Evolutionary conservation across 2,797 vertebrate genomes (phyloP).

Genomic region (Microchirus variegatus): DNA sequence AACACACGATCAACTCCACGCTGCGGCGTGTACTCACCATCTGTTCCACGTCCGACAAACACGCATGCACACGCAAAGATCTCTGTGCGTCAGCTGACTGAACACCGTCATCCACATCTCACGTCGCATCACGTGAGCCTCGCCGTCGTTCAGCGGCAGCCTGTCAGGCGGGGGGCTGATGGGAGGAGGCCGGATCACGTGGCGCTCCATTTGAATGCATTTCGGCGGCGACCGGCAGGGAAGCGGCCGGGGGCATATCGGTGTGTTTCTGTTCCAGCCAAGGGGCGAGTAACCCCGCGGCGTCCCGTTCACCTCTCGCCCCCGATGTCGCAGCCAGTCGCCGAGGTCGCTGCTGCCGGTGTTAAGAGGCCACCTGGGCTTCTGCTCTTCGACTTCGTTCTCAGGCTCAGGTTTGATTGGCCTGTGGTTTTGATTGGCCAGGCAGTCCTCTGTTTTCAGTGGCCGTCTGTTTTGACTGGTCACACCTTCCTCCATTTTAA

Average conservation of each 20-base stretch:
- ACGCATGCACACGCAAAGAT: constrained; percentile 95
- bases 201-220: constrained; percentile 94
- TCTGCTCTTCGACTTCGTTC: constrained; percentile 85
- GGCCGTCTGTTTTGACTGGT: constrained; percentile 83
- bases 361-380: constrained; percentile 76
- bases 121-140: constrained; percentile 89
- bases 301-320: constrained; percentile 84
- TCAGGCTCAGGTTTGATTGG: constrained; percentile 88
- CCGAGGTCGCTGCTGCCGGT: constrained; percentile 79
- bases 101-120: constrained; percentile 97
- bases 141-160: constrained; percentile 87
- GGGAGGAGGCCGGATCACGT: constrained; percentile 94
- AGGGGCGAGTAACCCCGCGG: constrained; percentile 80
- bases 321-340: constrained; percentile 86
- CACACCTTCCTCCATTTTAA: constrained; percentile 86
- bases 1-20: background rate
- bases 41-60: constrained; percentile 98
- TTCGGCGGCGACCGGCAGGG: constrained; percentile 91
- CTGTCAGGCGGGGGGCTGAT: constrained; percentile 96
- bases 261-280: constrained; percentile 72
- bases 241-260: constrained; percentile 84
- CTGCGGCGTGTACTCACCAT: constrained; percentile 84
- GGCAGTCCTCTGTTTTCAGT: constrained; percentile 83
- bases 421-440: constrained; percentile 88
- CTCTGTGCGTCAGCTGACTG: constrained; percentile 89